Evolutionary conservation across 2,113 vertebrate species (phyloP), one percentile per base, ranked within the genome.

Genomic region (Montifringilla adamsi): DNA sequence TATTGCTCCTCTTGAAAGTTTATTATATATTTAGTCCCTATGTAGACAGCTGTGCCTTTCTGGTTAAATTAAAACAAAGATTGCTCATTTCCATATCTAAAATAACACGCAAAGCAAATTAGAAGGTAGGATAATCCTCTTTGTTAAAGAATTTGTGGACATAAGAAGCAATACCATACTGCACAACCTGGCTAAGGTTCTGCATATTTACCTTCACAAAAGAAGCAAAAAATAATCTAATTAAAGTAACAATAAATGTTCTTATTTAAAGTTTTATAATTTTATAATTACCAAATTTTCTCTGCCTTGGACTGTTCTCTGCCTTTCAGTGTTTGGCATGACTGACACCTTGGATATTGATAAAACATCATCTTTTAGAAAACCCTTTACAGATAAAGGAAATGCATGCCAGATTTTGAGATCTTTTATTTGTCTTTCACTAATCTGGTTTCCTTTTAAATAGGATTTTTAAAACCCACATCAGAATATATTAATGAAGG

Each of bases 41-140:
- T 69, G 50, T 39, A 81, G 81, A 74, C 69, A 87, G 68, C 70
- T 95, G 79, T 69, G 44, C 59, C 39, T 76, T 92, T 87, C 76
- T 83, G 64, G 53, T 86, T 78, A 89, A 85, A 85, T 84, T 76
- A 89, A 84, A 92, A 74, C 1, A 74, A 76, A 77, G 52, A 39
- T 67, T 31, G 83, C 78, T 89, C 82, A 62, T 94, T 84, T 93
- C 87, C 44, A 67, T 75, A 83, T 84, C 60, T 73, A 96, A 97
- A 96, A 76, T 56, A 88, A 72, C 21, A 75, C 10, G 59, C 33
- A 37, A 84, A 37, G 82, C 10, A 67, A 94, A 96, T 31, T 22
- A 84, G 58, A 85, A 82, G 46, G 43, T 39, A 87, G 19, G 15
- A 35, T 24, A 81, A 66, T 41, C n/a, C 5, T 53, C 7, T 79